Percentiles rank a stretch among this genome's conserved stretches.
Conservation (phyloP, 2,888 invertebrate genomes). For the Teleiodes luculella region DNA sequence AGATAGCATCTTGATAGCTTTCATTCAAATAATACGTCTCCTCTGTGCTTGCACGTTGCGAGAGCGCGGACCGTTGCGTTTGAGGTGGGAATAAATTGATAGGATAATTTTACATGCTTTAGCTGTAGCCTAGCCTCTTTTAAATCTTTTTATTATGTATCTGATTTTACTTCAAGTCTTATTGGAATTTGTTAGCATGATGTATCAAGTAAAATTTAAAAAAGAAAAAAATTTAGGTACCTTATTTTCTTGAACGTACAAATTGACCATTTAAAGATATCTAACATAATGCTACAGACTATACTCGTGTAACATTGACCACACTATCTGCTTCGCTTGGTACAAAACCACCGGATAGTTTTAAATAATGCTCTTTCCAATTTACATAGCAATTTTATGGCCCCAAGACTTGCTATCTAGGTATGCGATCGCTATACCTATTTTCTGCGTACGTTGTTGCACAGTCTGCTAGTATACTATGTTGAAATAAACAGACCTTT, state of each 20-base stretch:
- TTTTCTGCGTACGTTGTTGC: constrained; percentile 49
- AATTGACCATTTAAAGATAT: too few species aligned
- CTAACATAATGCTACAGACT: neutral
- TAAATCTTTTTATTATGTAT: too few species aligned
- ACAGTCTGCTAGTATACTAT: constrained; percentile 18
- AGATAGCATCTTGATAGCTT: constrained; percentile 37
- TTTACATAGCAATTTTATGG: constrained; percentile 43
- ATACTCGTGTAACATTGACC: neutral
- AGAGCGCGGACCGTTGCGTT: neutral
- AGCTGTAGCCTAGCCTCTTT: neutral
- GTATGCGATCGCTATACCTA: constrained; percentile 51
- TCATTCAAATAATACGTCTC: constrained; percentile 37
- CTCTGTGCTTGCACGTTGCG: constrained; percentile 18
- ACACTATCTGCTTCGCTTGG: neutral
- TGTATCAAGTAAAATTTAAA: too few species aligned
- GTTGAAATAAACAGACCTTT: constrained; percentile 28
- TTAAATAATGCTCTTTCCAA: constrained; percentile 33
- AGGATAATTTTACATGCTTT: neutral
- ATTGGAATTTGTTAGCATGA: too few species aligned
- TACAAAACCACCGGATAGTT: neutral
- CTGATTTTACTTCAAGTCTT: too few species aligned
- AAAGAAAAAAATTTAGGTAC: too few species aligned
- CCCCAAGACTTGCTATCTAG: constrained; percentile 42
- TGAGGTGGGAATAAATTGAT: neutral
- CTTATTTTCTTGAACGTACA: too few species aligned